Conservation (phyloP, 2,113 vertebrate genomes). For the Bos indicus region DNA sequence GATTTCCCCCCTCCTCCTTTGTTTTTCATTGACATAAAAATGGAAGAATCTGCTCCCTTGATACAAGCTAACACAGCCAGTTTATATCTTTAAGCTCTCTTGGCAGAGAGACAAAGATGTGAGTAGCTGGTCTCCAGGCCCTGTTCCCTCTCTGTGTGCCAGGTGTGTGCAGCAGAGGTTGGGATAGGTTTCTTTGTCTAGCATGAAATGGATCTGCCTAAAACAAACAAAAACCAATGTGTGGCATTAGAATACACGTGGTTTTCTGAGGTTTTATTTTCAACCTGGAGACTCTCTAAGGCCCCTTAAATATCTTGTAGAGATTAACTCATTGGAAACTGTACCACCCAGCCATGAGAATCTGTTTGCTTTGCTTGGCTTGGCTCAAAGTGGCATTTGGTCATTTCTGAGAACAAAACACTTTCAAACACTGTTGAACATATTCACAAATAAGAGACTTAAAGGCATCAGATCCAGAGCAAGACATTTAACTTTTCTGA, state of each 20-base stretch:
- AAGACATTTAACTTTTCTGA: constrained; percentile 9
- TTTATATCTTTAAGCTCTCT: constrained; percentile 13
- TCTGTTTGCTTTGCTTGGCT: constrained; percentile 15
- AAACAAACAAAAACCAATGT: constrained; percentile 4
- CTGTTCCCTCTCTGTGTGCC: background rate
- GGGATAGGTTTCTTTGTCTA: constrained; percentile 22
- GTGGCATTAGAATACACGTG: background rate
- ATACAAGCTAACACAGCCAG: constrained; percentile 38
- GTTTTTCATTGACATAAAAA: constrained; percentile 33
- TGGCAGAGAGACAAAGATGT: background rate
- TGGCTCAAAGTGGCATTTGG: constrained; percentile 29
- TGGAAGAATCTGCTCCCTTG: background rate
- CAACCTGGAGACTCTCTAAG: background rate
- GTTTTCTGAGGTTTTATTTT: constrained; percentile 32
- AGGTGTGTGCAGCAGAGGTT: background rate
- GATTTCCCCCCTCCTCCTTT: background rate
- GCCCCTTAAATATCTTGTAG: background rate
- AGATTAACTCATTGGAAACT: constrained; percentile 3
- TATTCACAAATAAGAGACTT: background rate
- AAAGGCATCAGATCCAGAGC: background rate
- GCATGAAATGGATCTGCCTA: background rate
- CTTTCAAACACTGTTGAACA: background rate
- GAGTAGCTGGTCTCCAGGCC: background rate
- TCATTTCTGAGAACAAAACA: constrained; percentile 20
- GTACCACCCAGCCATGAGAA: background rate